Percentiles rank a stretch among this genome's conserved stretches.
phyloP scores from a whole-genome alignment of 2,113 vertebrate species.

The Saguinus midas region DNA sequence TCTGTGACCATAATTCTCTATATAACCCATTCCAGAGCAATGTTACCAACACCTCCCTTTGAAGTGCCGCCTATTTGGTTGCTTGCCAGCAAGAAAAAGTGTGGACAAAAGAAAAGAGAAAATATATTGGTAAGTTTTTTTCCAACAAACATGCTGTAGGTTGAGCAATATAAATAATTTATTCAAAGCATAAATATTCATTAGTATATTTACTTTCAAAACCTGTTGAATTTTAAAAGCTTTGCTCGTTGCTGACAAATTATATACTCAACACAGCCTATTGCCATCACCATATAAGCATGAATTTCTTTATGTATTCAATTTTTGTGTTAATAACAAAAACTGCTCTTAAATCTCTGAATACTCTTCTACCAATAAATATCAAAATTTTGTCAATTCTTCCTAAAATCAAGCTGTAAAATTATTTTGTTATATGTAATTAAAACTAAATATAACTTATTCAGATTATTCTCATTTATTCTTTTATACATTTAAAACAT shows the following conservation, averaged over 20 bases:
- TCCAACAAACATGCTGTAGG: background rate
- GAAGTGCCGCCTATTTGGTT: background rate
- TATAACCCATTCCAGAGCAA: background rate
- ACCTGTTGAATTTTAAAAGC: background rate
- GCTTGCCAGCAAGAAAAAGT: background rate
- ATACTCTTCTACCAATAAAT: background rate
- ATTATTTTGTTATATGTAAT: background rate
- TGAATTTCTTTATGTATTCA: background rate
- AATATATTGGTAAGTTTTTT: background rate
- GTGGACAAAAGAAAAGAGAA: background rate
- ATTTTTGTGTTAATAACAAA: background rate
- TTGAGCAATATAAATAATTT: background rate
- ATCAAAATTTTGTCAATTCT: background rate
- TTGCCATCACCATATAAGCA: background rate
- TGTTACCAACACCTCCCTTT: background rate
- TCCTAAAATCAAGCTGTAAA: background rate
- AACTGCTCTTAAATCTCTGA: background rate
- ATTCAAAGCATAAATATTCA: background rate
- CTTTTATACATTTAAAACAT: background rate
- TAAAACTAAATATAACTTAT: constrained; percentile 25
- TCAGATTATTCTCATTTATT: background rate
- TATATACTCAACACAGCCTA: background rate
- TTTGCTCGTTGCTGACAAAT: background rate
- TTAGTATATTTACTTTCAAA: background rate
- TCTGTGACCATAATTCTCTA: background rate